These are phyloP conservation scores for Nyctibius grandis DNA, from an alignment of 2,797 vertebrate species.

Conservation along the genomic window DNA sequence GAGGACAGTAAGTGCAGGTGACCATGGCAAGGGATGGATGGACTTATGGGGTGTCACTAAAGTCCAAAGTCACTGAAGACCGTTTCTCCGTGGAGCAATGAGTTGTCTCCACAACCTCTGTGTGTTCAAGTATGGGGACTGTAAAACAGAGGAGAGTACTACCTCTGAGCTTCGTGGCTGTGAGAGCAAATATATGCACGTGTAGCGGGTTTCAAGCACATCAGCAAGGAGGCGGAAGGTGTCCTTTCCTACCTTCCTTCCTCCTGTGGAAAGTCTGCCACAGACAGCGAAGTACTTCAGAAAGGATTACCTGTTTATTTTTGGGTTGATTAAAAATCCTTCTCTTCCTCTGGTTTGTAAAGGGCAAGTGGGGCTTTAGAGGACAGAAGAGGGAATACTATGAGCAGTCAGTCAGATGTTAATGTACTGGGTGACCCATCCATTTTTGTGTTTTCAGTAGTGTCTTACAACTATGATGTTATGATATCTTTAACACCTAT, in stretches of 20 bases:
- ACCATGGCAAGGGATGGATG: not conserved
- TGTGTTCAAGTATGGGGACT: not conserved
- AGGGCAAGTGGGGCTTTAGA: not conserved
- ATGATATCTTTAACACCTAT: not conserved
- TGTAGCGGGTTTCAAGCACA: not conserved
- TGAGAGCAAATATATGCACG: not conserved
- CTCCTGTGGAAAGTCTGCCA: not conserved
- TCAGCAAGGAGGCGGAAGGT: not conserved
- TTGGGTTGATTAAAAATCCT: not conserved
- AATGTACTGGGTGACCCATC: not conserved
- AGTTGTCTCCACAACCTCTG: not conserved
- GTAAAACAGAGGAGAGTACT: not conserved
- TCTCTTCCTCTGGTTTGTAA: not conserved
- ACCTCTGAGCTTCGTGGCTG: not conserved
- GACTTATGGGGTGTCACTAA: accelerated
- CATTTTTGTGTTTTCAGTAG: not conserved
- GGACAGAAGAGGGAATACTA: not conserved
- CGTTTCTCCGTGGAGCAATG: not conserved
- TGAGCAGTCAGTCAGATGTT: not conserved
- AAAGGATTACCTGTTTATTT: not conserved
- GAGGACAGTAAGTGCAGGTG: not conserved
- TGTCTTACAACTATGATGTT: not conserved
- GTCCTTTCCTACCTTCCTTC: not conserved
- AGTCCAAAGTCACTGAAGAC: not conserved
- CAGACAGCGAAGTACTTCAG: not conserved